phyloP scores from a whole-genome alignment of 2,797 vertebrate species.

The Mormyrus hasselquistii region DNA sequence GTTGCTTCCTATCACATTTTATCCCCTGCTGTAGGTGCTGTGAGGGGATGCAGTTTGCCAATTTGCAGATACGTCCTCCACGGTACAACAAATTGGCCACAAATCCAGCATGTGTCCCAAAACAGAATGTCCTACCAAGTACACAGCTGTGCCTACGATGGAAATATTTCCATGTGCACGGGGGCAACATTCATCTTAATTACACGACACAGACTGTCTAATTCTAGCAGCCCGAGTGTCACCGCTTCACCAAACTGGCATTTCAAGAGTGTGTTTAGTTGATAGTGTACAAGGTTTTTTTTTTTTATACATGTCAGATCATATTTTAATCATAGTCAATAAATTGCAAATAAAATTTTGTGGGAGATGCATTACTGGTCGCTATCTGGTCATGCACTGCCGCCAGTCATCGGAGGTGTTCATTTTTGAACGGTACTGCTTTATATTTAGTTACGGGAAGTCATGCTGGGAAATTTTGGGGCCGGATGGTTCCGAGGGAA shows the following conservation, averaged over 20 bases:
- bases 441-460: not conserved
- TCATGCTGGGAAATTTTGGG: not conserved
- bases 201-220: not conserved
- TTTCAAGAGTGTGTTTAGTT: not conserved
- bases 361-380: not conserved
- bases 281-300: not conserved
- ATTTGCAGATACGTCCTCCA: not conserved
- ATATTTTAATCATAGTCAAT: not conserved
- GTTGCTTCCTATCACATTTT: slow-evolving; percentile 27
- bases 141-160: not conserved
- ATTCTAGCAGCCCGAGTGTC: not conserved
- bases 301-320: not conserved
- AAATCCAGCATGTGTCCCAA: not conserved
- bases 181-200: not conserved
- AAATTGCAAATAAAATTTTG: not conserved
- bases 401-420: not conserved
- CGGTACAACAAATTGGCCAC: not conserved
- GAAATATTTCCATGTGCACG: not conserved
- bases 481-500: not conserved
- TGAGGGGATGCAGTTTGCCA: not conserved
- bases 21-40: not conserved
- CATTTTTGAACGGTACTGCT: not conserved
- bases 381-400: not conserved
- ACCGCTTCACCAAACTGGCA: not conserved
- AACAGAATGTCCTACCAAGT: slow-evolving; percentile 10